Evolutionary conservation across 2,113 vertebrate genomes (phyloP), one percentile per base, ranked within the genome.

Genomic region (Saccopteryx leptura): DNA sequence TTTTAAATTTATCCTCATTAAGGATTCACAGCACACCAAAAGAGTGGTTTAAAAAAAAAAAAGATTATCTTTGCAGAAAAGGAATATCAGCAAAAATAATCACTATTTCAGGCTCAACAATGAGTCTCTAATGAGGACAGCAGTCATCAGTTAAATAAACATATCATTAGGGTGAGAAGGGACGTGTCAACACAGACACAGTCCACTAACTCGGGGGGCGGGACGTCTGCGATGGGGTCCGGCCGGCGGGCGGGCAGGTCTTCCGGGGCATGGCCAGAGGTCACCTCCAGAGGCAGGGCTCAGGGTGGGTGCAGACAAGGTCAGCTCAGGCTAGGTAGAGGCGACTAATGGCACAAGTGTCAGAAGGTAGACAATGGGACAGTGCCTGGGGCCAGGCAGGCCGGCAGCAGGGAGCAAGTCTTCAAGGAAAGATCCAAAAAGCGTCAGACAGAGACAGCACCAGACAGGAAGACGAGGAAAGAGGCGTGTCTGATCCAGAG

Each of bases 31-130:
- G 93, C 96, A 95, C 95, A 96, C 94, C 95, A 92, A 96, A 95
- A 85, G 92, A 97, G 89, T 81, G 92, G 72, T 94, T 31, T 31
- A 88, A 97, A 96, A 96, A 95, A 96, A 95, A 39, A 39, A 39
- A 39, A 39, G 39, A 39, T 91, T 91, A 96, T 97, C 95, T 97
- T 95, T 94, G 96, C 97, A 95, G 96, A 97, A 96, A 96, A 98
- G 94, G 88, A 80, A 68, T 96, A 96, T 97, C 97, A 97, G 97
- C 96, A 97, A 98, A 97, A 97, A 96, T 97, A 96, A 96, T 97
- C 97, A 95, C 96, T 97, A 94, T 96, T 96, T 83, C 72, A 90
- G 72, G 91, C 88, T 94, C 88, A 86, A 96, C 96, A 97, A 96
- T 96, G 88, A 97, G 85, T 95, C 92, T 71, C 97, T 97, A 92